Evolutionary conservation across 2,113 vertebrate species (phyloP), one percentile per base, ranked within the genome.

Genomic region (Castor canadensis): DNA sequence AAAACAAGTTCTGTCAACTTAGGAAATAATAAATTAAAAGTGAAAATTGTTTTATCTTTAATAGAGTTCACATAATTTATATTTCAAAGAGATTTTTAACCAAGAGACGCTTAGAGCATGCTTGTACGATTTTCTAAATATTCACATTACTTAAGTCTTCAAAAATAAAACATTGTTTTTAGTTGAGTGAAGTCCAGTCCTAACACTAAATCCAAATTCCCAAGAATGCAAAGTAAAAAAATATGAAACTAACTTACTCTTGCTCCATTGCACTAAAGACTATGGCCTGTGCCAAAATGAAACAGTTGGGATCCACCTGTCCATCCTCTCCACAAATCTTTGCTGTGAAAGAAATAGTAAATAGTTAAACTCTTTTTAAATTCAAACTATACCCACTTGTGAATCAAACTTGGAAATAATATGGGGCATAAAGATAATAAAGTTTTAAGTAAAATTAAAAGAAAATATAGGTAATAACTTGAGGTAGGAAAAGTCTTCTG

Each of bases 291-390:
- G 99, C 99, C 89, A 98, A 98, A 95, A 99, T 98, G 38, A 99
- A 99, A 98, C 99, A 99, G 98, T 99, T 99, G 26, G 99, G 99
- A 97, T 99, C 99, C 98, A 99, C 99, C 96, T 99, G 99, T 87
- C 99, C 99, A 15, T 99, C 99, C 98, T 99, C 99, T 58, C 99
- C 99, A 96, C 99, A 99, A 88, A 99, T 99, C 96, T 99, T 99
- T 87, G 99, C 99, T 99, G 98, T 95, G 97, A 98, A 97, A 92
- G 82, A 97, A 56, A 97, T 16, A 32, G 43, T 77, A 93, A 92
- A 89, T 83, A 60, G 54, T 89, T 89, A 82, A 38, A 79, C 88
- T 86, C 67, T 69, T 58, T 90, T 49, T 72, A 91, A 96, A 75
- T 86, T 62, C 49, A 94, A 91, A 95, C 52, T 75, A 58, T 38